phyloP scores from a whole-genome alignment of 2,888 invertebrate species.

The Scaptomyza caliginosa region DNA sequence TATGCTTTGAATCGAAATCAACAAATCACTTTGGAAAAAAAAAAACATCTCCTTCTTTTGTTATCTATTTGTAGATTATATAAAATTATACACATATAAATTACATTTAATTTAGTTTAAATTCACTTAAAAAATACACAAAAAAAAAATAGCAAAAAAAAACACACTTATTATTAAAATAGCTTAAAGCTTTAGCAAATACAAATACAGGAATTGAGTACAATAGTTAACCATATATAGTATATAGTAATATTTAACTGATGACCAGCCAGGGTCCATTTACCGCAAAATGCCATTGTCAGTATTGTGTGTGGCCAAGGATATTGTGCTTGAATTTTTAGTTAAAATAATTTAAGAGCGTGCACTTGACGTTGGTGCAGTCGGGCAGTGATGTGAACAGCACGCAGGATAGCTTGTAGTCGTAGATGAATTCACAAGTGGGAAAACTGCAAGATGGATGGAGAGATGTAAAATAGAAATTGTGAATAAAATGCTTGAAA shows the following conservation, averaged over 20 bases:
- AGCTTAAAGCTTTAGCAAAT: constrained; percentile 21
- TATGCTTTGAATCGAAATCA: constrained; percentile 27
- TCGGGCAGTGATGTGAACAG: constrained; percentile 84
- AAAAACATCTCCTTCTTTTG: neutral
- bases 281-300: neutral
- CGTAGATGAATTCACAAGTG: constrained; percentile 83
- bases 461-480: neutral
- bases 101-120: constrained; percentile 8
- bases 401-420: constrained; percentile 83
- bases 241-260: neutral
- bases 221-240: constrained; percentile 20
- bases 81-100: constrained; percentile 33
- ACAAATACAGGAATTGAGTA: constrained; percentile 25
- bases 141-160: constrained; percentile 19
- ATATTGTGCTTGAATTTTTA: constrained; percentile 39
- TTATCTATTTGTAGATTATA: constrained; percentile 20
- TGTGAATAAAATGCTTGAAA: neutral
- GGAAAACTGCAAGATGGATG: constrained; percentile 78
- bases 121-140: constrained; percentile 27
- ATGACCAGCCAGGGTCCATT: constrained; percentile 1
- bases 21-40: constrained; percentile 11
- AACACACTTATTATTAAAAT: constrained; percentile 5
- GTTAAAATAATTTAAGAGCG: constrained; percentile 81
- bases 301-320: constrained; percentile 1
- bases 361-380: constrained; percentile 82